Conservation (phyloP, 2,113 vertebrate genomes). For the Mus musculus region DNA sequence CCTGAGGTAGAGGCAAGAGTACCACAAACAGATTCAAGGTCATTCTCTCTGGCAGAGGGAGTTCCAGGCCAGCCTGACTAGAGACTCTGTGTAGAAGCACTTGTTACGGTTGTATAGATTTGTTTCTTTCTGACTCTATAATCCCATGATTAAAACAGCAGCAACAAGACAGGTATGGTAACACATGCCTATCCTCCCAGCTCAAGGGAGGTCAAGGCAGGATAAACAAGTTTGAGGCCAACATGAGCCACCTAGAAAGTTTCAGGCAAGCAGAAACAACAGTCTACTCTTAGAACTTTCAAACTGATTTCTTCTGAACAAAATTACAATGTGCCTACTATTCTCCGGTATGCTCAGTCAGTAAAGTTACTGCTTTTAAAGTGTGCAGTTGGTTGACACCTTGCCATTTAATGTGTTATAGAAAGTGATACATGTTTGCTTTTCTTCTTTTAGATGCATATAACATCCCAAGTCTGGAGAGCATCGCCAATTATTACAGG, state of each 20-base stretch:
- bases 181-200: not conserved
- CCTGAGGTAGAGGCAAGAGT: not conserved
- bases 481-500: constrained; percentile 97
- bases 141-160: constrained; percentile 44
- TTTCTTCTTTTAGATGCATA: constrained; percentile 91
- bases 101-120: not conserved
- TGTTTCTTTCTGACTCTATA: constrained; percentile 26
- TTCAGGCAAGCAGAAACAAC: not conserved
- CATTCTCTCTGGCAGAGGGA: not conserved
- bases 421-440: constrained; percentile 28
- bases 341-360: constrained; percentile 33
- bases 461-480: constrained; percentile 95
- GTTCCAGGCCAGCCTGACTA: not conserved
- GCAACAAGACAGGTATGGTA: not conserved
- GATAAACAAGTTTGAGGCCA: not conserved
- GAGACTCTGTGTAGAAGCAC: constrained; percentile 11
- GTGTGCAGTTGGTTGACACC: constrained; percentile 16
- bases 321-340: constrained; percentile 27
- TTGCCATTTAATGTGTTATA: constrained; percentile 51
- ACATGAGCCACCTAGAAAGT: not conserved
- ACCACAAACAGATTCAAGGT: not conserved
- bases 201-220: not conserved
- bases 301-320: constrained; percentile 48
- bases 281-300: not conserved
- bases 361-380: constrained; percentile 11